Base-by-base conservation (phyloP, 2,797 vertebrate genomes). In the Dermochelys coriacea region DNA sequence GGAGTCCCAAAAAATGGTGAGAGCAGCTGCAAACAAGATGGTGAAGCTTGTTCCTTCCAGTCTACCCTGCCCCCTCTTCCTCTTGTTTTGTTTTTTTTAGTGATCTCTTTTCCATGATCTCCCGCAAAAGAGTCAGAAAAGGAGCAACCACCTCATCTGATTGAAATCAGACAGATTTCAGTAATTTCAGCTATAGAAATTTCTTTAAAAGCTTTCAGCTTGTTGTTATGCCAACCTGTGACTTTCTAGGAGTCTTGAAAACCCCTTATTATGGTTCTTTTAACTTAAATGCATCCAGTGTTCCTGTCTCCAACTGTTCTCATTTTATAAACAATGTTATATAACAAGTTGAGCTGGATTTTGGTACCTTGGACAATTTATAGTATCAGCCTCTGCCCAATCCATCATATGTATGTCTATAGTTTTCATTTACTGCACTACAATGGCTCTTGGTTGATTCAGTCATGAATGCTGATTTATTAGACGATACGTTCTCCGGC, bases 381-480 rank as follows among this genome's bases (percentile, higher is more conserved):
- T 15, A 25, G 77, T 87, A 54, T 21, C 85, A 74, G 50, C 84
- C 84, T 86, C 45, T 49, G 3, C 80, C 54, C 31, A 85, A 82
- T 85, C 31, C 12, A 23, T 54, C 0, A 0, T 52, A 78, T 31
- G 19, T 54, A 64, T 79, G 51, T 83, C 21, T 12, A 41, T 10
- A 5, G 0, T 25, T 85, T 1, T 0, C 82, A 27, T 75, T 89
- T 95, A 47, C 54, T 78, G 1, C 74, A 18, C 29, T 87, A 89
- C 55, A 91, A 90, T 93, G 68, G 49, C 59, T 81, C 52, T 82
- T 21, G 52, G 52, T 15, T 79, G 59, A 3, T 94, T 81, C 86
- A 12, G 54, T 93, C 77, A 92, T 41, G 61, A 21, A 34, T 90
- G 90, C 51, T 93, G 14, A 34, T 87, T 87, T 94, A 61, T 57